Evolutionary conservation across 2,888 invertebrate species (phyloP), one percentile per base, ranked within the genome.

Genomic region (Allophyes oxyacanthae): DNA sequence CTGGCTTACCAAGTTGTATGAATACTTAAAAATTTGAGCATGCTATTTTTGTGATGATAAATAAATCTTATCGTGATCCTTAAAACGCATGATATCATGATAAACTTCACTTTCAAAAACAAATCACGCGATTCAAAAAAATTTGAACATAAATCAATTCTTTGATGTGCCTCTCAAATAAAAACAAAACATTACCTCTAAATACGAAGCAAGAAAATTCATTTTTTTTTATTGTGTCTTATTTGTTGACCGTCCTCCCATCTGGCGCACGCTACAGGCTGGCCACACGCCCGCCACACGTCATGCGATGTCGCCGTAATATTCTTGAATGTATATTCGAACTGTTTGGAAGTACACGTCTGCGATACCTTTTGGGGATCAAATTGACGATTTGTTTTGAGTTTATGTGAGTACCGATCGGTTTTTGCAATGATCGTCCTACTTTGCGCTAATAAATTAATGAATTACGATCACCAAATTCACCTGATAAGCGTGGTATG

Each of bases 61-160:
- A 20, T 20, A 30, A 38, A 33, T n/a, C n/a, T 1, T 9, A 32
- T 9, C n/a, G 10, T n/a, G 32, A 37, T 30, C 44, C 20, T 9
- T 8, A 30, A 7, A 59, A 45, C 53, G 36, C 36, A 30, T 28
- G 32, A 4, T 60, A 33, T 37, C 54, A 46, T 46, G 61, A 30
- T 61, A 43, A 34, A 37, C 37, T 45, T 10, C 26, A 20, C 20
- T 20, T 20, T 20, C 20, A 46, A 54, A 9, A 3, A 33, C 6
- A 2, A 38, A 46, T 33, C 61, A 61, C 42, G 61, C 54, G 46
- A 61, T 45, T 28, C 8, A 38, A 15, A 10, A 45, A 46, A 55
- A 15, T 14, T 14, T n/a, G n/a, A 7, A 38, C 11, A 61, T 55
- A 55, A 61, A 48, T 62, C 55, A 61, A 46, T 3, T 55, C n/a